phyloP scores from a whole-genome alignment of 1,140 invertebrate species.

The Heliconius eleuchia region DNA sequence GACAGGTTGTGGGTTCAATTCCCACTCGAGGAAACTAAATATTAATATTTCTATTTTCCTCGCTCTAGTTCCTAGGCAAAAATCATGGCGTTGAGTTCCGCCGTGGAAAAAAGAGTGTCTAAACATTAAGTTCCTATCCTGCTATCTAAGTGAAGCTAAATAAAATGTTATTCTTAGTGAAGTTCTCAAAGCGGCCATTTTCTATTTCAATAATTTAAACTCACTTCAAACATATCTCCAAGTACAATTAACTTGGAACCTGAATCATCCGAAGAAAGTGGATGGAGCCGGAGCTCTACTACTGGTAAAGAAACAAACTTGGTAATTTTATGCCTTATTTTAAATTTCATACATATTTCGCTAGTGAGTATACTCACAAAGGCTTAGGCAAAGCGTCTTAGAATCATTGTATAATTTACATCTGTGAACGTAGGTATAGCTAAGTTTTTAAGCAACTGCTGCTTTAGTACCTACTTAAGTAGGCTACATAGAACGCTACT shows the following conservation, averaged over 20 bases:
- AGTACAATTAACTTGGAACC: constrained; percentile 1
- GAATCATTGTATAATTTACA: constrained; percentile 12
- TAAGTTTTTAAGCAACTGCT: constrained; percentile 3
- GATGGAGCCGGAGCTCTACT: background rate
- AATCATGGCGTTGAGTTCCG: too few species aligned
- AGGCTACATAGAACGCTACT: background rate
- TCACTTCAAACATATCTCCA: background rate
- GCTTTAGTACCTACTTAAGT: background rate
- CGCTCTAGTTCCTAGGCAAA: too few species aligned
- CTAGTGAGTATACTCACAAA: background rate
- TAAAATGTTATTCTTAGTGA: too few species aligned
- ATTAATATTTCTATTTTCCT: too few species aligned
- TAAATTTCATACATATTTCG: constrained; percentile 19
- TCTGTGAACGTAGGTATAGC: background rate
- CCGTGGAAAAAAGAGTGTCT: too few species aligned
- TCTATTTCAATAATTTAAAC: too few species aligned
- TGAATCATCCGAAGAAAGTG: background rate
- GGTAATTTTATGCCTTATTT: constrained; percentile 21
- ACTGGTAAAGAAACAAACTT: background rate
- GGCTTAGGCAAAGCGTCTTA: constrained; percentile 14
- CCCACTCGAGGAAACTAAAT: too few species aligned
- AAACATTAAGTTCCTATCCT: too few species aligned
- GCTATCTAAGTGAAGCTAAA: too few species aligned
- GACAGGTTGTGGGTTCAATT: too few species aligned
- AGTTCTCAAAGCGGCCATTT: too few species aligned